These are phyloP conservation scores for Macropus fuliginosus DNA, from an alignment of 2,797 vertebrate genomes.

Conservation along the genomic window DNA sequence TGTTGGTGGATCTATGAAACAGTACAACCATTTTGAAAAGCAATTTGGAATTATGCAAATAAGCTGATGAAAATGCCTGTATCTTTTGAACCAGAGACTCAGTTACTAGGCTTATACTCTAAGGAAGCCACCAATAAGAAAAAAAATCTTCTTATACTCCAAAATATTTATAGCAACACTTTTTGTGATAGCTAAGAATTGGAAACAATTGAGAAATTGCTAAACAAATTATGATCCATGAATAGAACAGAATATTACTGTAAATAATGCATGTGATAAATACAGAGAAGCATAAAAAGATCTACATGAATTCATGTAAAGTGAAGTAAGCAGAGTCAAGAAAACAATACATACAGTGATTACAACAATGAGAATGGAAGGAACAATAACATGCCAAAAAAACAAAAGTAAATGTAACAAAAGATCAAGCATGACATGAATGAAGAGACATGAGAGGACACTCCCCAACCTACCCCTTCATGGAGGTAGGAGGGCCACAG, in stretches of 20 bases:
- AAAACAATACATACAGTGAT: not conserved
- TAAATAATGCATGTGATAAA: not conserved
- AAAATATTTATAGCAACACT: constrained; percentile 25
- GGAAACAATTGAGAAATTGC: constrained; percentile 21
- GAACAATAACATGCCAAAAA: too few relatives aligned
- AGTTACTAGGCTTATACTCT: constrained; percentile 28
- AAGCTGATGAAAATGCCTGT: not conserved
- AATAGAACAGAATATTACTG: not conserved
- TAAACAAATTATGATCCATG: constrained; percentile 30
- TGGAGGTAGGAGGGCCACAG: not conserved
- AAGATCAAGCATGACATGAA: not conserved
- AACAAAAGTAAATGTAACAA: not conserved
- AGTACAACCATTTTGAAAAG: not conserved
- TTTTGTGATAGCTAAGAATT: not conserved
- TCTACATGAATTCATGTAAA: not conserved
- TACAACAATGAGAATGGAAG: not conserved
- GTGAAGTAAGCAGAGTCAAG: not conserved
- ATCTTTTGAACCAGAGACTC: constrained; percentile 39
- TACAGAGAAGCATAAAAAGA: not conserved
- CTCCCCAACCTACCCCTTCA: not conserved
- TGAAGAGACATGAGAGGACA: not conserved
- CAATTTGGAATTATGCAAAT: not conserved
- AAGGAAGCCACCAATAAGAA: constrained; percentile 47
- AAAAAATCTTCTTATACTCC: not conserved
- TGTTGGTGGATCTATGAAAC: not conserved